phyloP scores from a whole-genome alignment of 2,113 vertebrate genomes.

The Daboia siamensis region DNA sequence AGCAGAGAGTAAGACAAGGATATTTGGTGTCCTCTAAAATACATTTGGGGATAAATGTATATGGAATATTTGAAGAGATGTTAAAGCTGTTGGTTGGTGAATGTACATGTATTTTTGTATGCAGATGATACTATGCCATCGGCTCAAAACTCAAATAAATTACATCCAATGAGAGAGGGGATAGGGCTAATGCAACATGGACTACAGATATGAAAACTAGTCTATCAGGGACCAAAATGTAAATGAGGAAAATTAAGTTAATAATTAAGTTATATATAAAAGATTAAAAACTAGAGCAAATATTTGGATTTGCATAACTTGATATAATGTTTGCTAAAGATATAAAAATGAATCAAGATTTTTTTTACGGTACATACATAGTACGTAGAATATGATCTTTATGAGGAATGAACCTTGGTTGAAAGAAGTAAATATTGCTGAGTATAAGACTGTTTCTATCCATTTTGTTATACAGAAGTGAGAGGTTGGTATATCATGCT shows the following conservation, averaged over 20 bases:
- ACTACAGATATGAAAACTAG: neutral
- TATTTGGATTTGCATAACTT: neutral
- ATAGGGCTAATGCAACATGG: neutral
- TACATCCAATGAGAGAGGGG: neutral
- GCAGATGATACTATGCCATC: neutral
- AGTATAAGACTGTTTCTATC: neutral
- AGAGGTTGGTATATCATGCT: neutral
- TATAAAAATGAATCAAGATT: neutral
- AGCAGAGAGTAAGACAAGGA: neutral
- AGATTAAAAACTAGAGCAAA: neutral
- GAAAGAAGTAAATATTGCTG: neutral
- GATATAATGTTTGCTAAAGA: neutral
- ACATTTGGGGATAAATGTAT: neutral
- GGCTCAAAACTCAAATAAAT: neutral
- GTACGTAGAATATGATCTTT: neutral
- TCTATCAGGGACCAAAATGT: neutral
- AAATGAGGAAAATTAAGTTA: neutral
- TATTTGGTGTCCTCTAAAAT: neutral
- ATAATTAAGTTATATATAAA: neutral
- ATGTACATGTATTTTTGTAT: neutral
- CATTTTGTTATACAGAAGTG: neutral
- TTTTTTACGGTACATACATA: neutral
- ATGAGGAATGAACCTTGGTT: neutral
- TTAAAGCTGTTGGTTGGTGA: neutral
- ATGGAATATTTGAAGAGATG: neutral